These are phyloP conservation scores for Trochalopteron elliotii DNA, from an alignment of 2,113 vertebrate species.

Conservation along the genomic window DNA sequence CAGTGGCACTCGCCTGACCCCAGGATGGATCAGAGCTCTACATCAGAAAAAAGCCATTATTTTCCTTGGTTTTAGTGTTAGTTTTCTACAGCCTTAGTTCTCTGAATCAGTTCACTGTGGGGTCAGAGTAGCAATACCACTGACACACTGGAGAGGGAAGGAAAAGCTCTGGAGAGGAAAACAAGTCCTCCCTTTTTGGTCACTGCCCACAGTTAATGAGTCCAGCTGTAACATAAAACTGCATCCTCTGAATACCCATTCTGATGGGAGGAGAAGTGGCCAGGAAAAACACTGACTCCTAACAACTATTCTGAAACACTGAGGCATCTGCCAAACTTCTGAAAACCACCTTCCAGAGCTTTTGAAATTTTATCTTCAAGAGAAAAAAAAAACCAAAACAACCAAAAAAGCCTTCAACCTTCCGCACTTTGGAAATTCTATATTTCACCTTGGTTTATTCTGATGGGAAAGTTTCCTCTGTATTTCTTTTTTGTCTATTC, in stretches of 20 bases:
- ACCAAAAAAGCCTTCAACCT: not conserved
- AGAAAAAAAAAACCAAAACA: not conserved
- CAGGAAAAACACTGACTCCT: not conserved
- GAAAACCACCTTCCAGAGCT: not conserved
- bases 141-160: slow-evolving; percentile 2
- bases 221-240: not conserved
- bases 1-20: not conserved
- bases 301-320: not conserved
- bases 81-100: not conserved
- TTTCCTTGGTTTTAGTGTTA: not conserved
- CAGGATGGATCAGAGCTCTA: not conserved
- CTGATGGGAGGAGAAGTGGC: not conserved
- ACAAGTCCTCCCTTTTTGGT: not conserved
- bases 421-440: not conserved
- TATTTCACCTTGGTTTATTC: not conserved
- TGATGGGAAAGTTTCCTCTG: not conserved
- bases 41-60: not conserved
- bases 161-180: slow-evolving; percentile 2
- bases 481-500: not conserved
- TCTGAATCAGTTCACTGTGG: not conserved
- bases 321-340: not conserved
- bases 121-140: not conserved
- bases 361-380: not conserved
- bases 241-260: not conserved
- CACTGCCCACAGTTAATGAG: not conserved